phyloP scores from a whole-genome alignment of 2,113 vertebrate genomes.

The Stigmatopora argus region DNA sequence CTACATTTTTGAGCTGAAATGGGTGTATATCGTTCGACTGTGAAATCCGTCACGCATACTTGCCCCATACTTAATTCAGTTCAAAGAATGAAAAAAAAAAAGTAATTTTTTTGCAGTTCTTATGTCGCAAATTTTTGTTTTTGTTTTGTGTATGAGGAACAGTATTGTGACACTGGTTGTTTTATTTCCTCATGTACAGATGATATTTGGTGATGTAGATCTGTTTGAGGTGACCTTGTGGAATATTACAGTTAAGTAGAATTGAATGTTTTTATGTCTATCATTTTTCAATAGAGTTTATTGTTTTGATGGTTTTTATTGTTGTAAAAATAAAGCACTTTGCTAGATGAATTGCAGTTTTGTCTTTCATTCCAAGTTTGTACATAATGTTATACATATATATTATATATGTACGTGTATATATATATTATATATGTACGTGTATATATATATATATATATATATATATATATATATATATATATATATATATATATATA shows the following conservation, averaged over 20 bases:
- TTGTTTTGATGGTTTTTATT: not conserved
- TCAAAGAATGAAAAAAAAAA: not conserved
- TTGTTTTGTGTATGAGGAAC: conserved; percentile 6
- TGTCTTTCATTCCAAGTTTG: too few relatives aligned
- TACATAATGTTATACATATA: too few relatives aligned
- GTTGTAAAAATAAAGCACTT: not conserved
- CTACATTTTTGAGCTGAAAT: not conserved
- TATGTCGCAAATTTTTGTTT: not conserved
- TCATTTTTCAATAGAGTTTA: not conserved
- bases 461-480: too few relatives aligned
- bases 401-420: too few relatives aligned
- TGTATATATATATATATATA: too few relatives aligned
- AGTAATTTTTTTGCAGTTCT: not conserved
- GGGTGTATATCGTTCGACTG: not conserved
- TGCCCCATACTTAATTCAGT: not conserved
- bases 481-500: too few relatives aligned
- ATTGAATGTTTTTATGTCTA: not conserved
- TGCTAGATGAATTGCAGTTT: not conserved
- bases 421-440: too few relatives aligned
- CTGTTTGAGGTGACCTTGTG: conserved; percentile 12
- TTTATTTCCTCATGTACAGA: conserved; percentile 13
- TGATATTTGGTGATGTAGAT: conserved; percentile 16
- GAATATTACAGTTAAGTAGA: conserved; percentile 27
- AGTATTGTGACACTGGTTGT: conserved; percentile 4
- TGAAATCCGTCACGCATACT: not conserved